Base-by-base conservation (phyloP, 2,113 vertebrate genomes). In the Synodontis membranacea region DNA sequence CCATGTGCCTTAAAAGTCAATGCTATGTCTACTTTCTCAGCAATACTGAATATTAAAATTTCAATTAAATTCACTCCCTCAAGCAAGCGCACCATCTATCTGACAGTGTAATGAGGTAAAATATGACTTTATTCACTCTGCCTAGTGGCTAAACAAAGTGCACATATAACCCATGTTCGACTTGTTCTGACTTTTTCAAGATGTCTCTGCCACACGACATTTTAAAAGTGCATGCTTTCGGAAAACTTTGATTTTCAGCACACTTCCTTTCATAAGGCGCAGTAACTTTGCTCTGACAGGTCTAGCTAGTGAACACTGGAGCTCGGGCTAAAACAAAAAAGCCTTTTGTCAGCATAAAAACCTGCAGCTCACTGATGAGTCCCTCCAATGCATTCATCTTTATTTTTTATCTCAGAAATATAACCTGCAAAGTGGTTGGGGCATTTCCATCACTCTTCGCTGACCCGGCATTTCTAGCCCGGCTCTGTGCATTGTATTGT, bases 401-500 rank as follows among this genome's bases (percentile, higher is more conserved):
- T 86, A 86, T 86, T 78, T 80, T 80, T 86, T 83, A 66, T 85
- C 68, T 54, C 52, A 54, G 62, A 74, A 86, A 80, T 89, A 72
- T 56, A 89, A 54, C 80, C 37, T 80, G 81, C 39, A 5, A 79
- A 80, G 46, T 80, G 62, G 46, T 76, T 6, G 42, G 82, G 68
- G n/a, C 52, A 82, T 87, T 83, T 88, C 58, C 19, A 62, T 54
- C 54, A 11, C 78, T 84, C 58, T 58, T 8, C 88, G 82, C 83
- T 86, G 82, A 87, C 79, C 84, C 68, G 25, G 78, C 84, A 82
- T 58, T 88, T 87, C 58, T 78, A 72, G 23, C 25, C 48, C 64
- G n/a, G 84, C 70, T 82, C n/a, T 75, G 76, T 64, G 21, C 82
- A 34, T 88, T 87, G 85, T 52, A 81, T 89, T 89, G 87, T 88